Evolutionary conservation across 2,797 vertebrate species (phyloP), one percentile per base, ranked within the genome.

Genomic region (Amblyraja radiata): DNA sequence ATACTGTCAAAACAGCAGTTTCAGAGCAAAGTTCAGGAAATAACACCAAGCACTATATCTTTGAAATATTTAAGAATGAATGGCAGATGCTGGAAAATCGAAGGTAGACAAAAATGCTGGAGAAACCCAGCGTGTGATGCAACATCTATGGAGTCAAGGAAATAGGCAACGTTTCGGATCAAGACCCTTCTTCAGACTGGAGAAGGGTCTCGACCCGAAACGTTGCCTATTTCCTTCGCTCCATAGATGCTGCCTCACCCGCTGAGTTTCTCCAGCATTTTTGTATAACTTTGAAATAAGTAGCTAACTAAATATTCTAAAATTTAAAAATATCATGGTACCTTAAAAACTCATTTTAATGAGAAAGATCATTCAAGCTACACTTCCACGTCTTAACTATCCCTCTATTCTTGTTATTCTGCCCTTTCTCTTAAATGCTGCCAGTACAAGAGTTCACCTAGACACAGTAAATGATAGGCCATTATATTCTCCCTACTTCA

Each of bases 1-100:
- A 61, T 14, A 84, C 28, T 84, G 25, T 61, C 18, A 58, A 46
- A 46, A n/a, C 25, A 61, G 25, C 25, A 79, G 32, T 18, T 79
- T 79, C 78, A 84, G 23, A n/a, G 25, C 13, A 84, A 84, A 84
- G 11, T 10, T 61, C 81, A 81, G 80, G 80, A 86, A 63, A 86
- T n/a, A 4, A 84, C 83, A 88, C 61, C 16, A 21, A 88, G 63
- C 61, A 65, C 21, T 6, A 63, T 25, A 14, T 86, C 54, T 21
- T 88, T 88, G n/a, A 32, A 88, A 65, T 68, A 65, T 46, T 46
- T 46, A 46, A 46, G 46, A 4, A 46, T 2, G 46, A 46, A 46
- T 46, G 2, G 46, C 46, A 46, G 46, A 46, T 46, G 3, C 46
- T 46, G 46, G 46, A 46, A 46, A 46, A 46, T 46, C 46, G 1